Evolutionary conservation across 2,888 invertebrate species (phyloP), one percentile per base, ranked within the genome.

Genomic region (Hydropsyche betteni): DNA sequence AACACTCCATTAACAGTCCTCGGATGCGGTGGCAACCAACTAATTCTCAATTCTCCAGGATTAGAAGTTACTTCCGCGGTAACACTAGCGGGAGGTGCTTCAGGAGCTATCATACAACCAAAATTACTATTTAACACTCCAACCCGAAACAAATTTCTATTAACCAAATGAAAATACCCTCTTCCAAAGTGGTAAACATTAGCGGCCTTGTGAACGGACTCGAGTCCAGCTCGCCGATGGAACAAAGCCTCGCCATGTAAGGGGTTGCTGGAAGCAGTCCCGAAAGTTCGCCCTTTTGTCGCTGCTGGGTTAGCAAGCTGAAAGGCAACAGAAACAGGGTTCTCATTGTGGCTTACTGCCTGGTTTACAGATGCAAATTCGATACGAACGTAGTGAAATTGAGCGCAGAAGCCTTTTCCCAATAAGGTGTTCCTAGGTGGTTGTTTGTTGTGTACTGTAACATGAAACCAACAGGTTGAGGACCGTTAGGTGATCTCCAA

Each of bases 21-120:
- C 80, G 87, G 83, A 74, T 89, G 89, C 44, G 90, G 91, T 78
- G 89, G 88, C 80, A 87, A 88, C 94, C 94, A 94, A 53, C 90
- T 88, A 6, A 93, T 87, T 82, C 90, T 89, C 58, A 94, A 84
- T 80, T 92, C 91, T 73, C 90, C 91, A 33, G 90, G 88, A 68
- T 89, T 89, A 50, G 90, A 86, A 0, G 92, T 88, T 87, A 74
- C 69, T 55, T 76, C 76, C 5, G 74, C 79, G 8, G 87, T 86
- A 0, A 88, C 83, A 16, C 84, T 84, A 1, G 86, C 76, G 0
- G 87, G 87, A 0, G 86, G 84, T 10, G 86, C 85, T 53, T 87
- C 86, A 53, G 87, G 87, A 0, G 86, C 87, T 87, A 80, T 0
- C 82, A 83, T 5, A 24, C 24, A 24, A 24, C 24, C 24, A 24